phyloP scores from a whole-genome alignment of 2,797 vertebrate species.

The Sorex maritimensis region DNA sequence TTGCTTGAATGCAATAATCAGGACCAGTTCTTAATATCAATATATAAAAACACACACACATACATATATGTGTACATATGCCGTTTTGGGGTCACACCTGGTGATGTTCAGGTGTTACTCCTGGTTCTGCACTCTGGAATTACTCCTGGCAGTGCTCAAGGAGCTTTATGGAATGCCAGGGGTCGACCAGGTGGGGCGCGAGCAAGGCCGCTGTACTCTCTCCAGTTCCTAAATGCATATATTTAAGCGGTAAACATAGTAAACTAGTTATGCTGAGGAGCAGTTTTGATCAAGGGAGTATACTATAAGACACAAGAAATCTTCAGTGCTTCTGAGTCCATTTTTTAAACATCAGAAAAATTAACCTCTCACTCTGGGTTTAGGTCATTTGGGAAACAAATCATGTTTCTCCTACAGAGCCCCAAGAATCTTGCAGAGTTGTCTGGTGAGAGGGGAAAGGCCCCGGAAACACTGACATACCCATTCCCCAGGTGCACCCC shows the following conservation, averaged over 20 bases:
- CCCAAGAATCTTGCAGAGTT: constrained; percentile 8
- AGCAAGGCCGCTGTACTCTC: too few species aligned
- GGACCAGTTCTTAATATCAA: background rate
- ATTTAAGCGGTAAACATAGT: constrained; percentile 19
- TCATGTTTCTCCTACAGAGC: background rate
- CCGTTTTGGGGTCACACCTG: too few species aligned
- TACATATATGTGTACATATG: too few species aligned
- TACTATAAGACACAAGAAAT: constrained; percentile 42
- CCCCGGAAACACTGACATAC: constrained; percentile 89
- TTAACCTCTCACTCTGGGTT: constrained; percentile 24
- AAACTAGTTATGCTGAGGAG: background rate
- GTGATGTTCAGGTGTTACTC: too few species aligned
- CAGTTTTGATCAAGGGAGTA: constrained; percentile 18
- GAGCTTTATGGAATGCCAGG: too few species aligned
- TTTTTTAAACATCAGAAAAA: constrained; percentile 46
- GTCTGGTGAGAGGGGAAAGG: background rate
- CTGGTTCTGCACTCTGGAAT: too few species aligned
- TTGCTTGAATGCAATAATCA: constrained; percentile 40
- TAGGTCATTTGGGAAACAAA: background rate
- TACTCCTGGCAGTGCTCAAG: too few species aligned
- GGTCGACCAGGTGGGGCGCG: too few species aligned
- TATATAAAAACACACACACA: too few species aligned
- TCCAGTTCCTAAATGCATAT: background rate
- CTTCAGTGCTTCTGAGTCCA: background rate
- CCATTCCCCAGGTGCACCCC: constrained; percentile 98